Evolutionary conservation across 2,888 invertebrate species (phyloP).

Genomic region (Meiosimyza platycephala): DNA sequence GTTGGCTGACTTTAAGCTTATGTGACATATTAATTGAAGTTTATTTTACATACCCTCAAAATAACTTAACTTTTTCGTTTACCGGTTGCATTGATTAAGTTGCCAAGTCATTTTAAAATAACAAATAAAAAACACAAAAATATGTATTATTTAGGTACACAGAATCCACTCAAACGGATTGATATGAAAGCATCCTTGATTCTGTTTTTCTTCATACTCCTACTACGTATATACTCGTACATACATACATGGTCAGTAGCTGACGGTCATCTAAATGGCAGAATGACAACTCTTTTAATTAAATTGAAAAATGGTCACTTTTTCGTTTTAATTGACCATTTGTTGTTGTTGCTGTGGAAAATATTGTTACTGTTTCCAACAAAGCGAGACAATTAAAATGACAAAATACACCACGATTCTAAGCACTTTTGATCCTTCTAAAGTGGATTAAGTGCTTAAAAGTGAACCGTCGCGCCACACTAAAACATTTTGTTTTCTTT

Average conservation of each 20-base stretch:
- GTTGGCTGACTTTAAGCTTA: not conserved
- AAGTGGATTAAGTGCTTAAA: constrained; percentile 63
- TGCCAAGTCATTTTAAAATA: not conserved
- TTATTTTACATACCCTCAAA: no score
- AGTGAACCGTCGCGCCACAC: not conserved
- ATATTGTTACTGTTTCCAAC: constrained; percentile 11
- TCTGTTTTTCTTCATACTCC: no score
- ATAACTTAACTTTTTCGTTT: no score
- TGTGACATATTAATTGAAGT: constrained; percentile 24
- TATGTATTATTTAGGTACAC: no score
- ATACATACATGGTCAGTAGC: not conserved
- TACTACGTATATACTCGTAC: not conserved
- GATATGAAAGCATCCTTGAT: no score
- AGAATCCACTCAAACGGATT: no score
- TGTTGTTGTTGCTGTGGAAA: constrained; percentile 13
- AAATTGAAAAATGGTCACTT: constrained; percentile 36
- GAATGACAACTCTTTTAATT: constrained; percentile 30
- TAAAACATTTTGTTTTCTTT: no score
- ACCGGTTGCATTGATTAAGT: not conserved
- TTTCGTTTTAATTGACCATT: constrained; percentile 35
- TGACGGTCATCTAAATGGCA: constrained; percentile 7
- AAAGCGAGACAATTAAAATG: constrained; percentile 30
- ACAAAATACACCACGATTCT: constrained; percentile 24
- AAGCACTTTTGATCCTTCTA: constrained; percentile 58
- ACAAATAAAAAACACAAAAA: not conserved